phyloP scores from a whole-genome alignment of 2,797 vertebrate species.

The Margarornis squamiger region DNA sequence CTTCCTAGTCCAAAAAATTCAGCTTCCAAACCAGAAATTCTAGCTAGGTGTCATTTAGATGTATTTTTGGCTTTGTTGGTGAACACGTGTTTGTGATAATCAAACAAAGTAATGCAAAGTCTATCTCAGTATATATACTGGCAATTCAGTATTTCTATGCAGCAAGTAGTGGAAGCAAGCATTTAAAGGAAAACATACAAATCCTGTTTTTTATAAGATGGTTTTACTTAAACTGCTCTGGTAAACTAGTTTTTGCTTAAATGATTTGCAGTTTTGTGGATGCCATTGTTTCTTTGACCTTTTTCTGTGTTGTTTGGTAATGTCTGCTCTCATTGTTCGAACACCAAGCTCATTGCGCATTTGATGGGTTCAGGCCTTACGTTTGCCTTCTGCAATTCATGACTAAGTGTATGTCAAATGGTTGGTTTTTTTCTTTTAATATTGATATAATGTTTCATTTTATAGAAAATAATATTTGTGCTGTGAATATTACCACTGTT shows the following conservation, averaged over 20 bases:
- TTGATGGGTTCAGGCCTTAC: conserved; percentile 70
- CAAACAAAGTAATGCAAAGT: neutral
- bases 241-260: conserved; percentile 50
- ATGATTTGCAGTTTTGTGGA: conserved; percentile 54
- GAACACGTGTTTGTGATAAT: neutral
- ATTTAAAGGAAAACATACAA: conserved; percentile 20
- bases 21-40: neutral
- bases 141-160: conserved; percentile 16
- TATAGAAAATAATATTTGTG: neutral
- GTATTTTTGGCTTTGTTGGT: neutral
- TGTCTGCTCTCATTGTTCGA: conserved; percentile 74
- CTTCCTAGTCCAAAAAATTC: neutral
- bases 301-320: conserved; percentile 69
- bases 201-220: conserved; percentile 13
- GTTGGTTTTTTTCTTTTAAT: neutral
- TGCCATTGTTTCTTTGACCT: conserved; percentile 63
- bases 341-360: conserved; percentile 52
- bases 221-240: neutral
- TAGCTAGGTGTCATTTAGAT: neutral
- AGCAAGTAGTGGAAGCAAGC: neutral
- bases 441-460: neutral
- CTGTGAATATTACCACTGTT: neutral
- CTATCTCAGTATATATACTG: neutral
- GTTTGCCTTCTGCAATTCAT: conserved; percentile 65
- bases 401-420: conserved; percentile 35